Evolutionary conservation across 2,797 vertebrate genomes (phyloP), one percentile per base, ranked within the genome.

Genomic region (Dermochelys coriacea): DNA sequence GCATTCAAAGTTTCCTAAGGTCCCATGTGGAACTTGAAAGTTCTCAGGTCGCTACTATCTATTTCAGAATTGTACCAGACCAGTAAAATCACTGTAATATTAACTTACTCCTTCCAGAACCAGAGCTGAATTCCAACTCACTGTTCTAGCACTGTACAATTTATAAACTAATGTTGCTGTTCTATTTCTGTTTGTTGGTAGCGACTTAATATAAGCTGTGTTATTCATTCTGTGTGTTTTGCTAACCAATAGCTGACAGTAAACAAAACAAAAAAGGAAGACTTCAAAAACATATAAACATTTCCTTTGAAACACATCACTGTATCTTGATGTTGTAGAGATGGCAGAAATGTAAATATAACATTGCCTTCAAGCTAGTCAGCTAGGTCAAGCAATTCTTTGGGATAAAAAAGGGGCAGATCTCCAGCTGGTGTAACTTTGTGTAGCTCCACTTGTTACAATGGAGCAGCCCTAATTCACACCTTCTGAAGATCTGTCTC

Each of bases 101-200:
- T 12, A 82, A 89, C 84, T 85, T 59, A 84, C 37, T 90, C 12
- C 14, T 79, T 90, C 86, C 68, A 86, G 50, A 96, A 85, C 47
- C 12, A 83, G 80, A 92, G 18, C 2, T 80, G 41, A 86, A 89
- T 88, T 89, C 90, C 14, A 77, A 47, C 25, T 4, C 23, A 21
- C 21, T 55, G 25, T 85, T 89, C 49, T 3, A 3, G 55, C 81
- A 61, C 82, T 89, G 86, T 31, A 51, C 23, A 45, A 64, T 37
- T 21, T 37, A 41, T 41, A 45, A 18, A 50, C 5, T 85, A 77
- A 77, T 25, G 12, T 29, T 47, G 74, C 45, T 77, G 25, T 47
- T 41, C 50, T 85, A 14, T 71, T 94, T 82, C 52, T 37, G 3
- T 37, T 85, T 52, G 49, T n/a, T 86, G 82, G 11, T 83, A 71